Evolutionary conservation across 2,113 vertebrate genomes (phyloP), one percentile per base, ranked within the genome.

Genomic region (Cygnus buccinator): DNA sequence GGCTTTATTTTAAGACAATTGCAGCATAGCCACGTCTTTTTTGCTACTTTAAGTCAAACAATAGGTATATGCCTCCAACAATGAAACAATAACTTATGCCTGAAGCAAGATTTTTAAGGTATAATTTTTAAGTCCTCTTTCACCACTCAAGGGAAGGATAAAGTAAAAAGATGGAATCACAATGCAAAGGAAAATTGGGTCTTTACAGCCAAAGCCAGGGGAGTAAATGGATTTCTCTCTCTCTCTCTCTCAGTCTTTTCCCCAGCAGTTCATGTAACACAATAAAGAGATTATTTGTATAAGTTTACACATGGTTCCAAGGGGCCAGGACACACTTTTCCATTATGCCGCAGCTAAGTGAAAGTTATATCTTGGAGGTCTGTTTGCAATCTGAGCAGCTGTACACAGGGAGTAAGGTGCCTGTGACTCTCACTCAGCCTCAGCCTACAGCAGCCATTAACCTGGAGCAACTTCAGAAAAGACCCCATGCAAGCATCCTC

Each of bases 31-130:
- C 59, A 83, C 20, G 13, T 78, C 29, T 33, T 93, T 31, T 84
- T 76, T 35, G 44, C 33, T 85, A 58, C 90, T 93, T 89, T 73
- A 86, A 88, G 48, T 81, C 80, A 33, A 81, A 72, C 31, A 87
- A 87, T 37, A 93, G 33, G 52, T 93, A 28, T 78, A 70, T 59
- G 84, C 46, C 65, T 68, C 29, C n/a, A 89, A 54, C 23, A 73
- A 33, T 66, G 65, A 89, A 95, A 39, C 61, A 68, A n/a, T 88
- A 70, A 95, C 66, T 84, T 84, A 87, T 84, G 37, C 67, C 62
- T 92, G 58, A 87, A 87, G 21, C 15, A 61, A 82, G 63, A 48
- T 33, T 81, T 54, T 79, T 65, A 52, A 43, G 29, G 22, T 44
- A 11, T 59, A 84, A 84, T 81, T 78, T 48, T 67, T 23, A 84